Evolutionary conservation across 2,113 vertebrate genomes (phyloP), one percentile per base, ranked within the genome.

Genomic region (Ictalurus punctatus): DNA sequence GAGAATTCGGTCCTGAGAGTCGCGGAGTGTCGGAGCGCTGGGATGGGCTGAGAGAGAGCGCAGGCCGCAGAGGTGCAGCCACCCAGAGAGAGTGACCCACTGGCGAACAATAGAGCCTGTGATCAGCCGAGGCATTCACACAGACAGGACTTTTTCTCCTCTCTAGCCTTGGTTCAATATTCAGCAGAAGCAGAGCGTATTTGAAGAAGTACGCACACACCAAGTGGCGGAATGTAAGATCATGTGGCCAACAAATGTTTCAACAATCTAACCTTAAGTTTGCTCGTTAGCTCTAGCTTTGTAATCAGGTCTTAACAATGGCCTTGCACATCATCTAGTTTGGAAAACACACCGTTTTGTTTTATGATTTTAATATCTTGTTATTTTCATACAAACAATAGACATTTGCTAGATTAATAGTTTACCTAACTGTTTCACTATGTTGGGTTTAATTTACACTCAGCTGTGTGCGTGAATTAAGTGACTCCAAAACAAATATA

Each of bases 31-130:
- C 88, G 92, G 92, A 89, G 90, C 88, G 87, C 90, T 90, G 89
- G 91, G 91, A 93, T 88, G 90, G 90, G 90, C 91, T 92, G 92
- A 92, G 89, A 87, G 92, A 81, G 91, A 82, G 83, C 61, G 90
- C 89, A 95, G 96, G 96, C 96, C 96, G 95, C 88, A 84, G 87
- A 93, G 93, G 93, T 89, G 59, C 65, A 81, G 92, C 90, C 93
- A 83, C 81, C 81, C 81, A 63, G 81, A 83, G 56, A 82, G 92
- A 91, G 87, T 93, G 88, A 91, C 79, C 92, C 92, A 87, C 84
- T 83, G 83, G 89, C 59, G 86, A 92, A 94, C 89, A 93, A 92
- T 94, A 89, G 89, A 91, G 85, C 86, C 83, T 89, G 90, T 76
- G 86, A 86, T 74, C 85, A 80, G 73, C 90, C 74, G 83, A 85